Percentiles rank a stretch among this genome's conserved stretches.
Conservation (phyloP, 2,888 invertebrate genomes). For the Machimus rusticus region DNA sequence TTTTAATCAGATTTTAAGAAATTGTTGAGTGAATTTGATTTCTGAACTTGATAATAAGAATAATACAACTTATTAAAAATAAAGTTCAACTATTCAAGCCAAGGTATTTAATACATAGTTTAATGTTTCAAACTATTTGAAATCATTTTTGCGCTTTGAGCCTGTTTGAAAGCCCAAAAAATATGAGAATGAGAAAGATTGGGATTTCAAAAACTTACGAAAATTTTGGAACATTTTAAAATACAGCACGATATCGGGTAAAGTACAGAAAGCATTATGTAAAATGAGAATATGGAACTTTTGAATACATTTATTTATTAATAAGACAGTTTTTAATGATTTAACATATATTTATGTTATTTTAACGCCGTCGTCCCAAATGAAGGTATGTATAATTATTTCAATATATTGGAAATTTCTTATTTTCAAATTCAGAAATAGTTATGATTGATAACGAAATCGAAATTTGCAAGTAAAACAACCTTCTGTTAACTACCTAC, state of each 20-base stretch:
- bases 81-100: neutral
- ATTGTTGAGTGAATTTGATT: neutral
- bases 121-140: neutral
- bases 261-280: no score
- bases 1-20: neutral
- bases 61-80: neutral
- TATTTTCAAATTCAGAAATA: neutral
- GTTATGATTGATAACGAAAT: neutral
- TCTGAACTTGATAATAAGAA: conserved; percentile 5
- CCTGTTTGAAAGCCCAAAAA: no score
- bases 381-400: neutral
- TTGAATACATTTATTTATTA: no score
- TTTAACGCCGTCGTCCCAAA: no score
- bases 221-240: no score
- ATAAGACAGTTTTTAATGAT: no score
- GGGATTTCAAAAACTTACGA: no score
- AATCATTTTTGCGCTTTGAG: no score
- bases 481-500: neutral
- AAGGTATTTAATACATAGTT: neutral
- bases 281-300: no score
- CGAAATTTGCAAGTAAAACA: neutral
- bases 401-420: neutral
- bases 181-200: no score
- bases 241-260: no score
- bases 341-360: no score